Evolutionary conservation across 2,888 invertebrate species (phyloP).

Genomic region (Brenthis ino): DNA sequence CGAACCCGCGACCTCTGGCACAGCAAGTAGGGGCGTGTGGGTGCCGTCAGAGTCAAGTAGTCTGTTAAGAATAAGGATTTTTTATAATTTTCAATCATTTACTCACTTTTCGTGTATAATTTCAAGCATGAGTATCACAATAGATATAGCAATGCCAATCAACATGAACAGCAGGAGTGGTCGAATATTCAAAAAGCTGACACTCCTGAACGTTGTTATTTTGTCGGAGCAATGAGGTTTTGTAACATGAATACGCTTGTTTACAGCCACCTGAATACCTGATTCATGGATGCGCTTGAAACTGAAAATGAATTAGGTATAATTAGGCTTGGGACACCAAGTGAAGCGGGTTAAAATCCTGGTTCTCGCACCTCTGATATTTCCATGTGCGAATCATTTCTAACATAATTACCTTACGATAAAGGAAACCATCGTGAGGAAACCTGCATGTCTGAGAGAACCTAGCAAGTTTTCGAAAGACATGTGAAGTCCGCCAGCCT

Average conservation of each 20-base stretch:
- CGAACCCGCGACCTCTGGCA: too few species aligned
- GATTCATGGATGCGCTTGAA: conserved; percentile 81
- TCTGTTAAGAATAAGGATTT: neutral
- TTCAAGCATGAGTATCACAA: conserved; percentile 49
- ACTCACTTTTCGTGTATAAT: conserved; percentile 53
- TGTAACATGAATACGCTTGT: conserved; percentile 51
- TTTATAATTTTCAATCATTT: neutral
- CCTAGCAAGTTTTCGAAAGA: too few species aligned
- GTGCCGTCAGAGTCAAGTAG: too few species aligned
- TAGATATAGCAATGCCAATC: conserved; percentile 60
- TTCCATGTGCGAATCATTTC: too few species aligned
- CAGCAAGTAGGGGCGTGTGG: too few species aligned
- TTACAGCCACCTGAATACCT: conserved; percentile 71
- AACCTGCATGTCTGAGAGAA: too few species aligned
- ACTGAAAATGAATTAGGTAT: conserved; percentile 48
- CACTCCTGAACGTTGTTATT: conserved; percentile 68
- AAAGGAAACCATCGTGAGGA: too few species aligned
- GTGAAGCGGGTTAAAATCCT: too few species aligned
- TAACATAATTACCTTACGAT: too few species aligned
- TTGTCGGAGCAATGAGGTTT: conserved; percentile 58
- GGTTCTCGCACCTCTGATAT: too few species aligned
- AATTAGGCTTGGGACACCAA: too few species aligned
- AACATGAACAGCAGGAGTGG: conserved; percentile 70
- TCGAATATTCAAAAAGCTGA: conserved; percentile 71
- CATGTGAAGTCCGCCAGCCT: too few species aligned